Evolutionary conservation across 1,140 invertebrate species (phyloP).

Genomic region (Brachionus plicatilis): DNA sequence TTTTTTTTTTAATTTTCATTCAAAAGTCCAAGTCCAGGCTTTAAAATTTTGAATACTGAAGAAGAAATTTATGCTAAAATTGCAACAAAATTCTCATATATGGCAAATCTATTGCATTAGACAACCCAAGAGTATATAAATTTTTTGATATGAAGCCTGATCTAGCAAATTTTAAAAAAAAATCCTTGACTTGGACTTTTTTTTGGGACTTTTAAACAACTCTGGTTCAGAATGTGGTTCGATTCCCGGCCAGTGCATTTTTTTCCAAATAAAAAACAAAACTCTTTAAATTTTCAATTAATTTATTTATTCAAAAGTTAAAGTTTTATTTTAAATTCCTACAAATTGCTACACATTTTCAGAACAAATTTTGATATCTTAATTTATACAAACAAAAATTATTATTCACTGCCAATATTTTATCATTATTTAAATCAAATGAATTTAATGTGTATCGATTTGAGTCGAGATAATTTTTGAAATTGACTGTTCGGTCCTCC

Average conservation of each 20-base stretch:
- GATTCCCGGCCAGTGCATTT: background rate
- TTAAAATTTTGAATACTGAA: too few relatives aligned
- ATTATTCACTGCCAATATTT: constrained; percentile 12
- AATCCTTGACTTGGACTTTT: too few relatives aligned
- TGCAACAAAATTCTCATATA: too few relatives aligned
- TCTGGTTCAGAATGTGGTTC: too few relatives aligned
- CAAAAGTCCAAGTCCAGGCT: too few relatives aligned
- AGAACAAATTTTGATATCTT: constrained; percentile 17
- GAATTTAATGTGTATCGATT: constrained; percentile 1
- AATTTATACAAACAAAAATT: constrained; percentile 17
- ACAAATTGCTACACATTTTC: background rate
- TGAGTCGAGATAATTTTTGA: background rate
- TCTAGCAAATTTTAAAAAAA: too few relatives aligned
- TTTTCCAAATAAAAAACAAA: background rate
- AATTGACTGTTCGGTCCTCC: background rate
- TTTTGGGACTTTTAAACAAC: too few relatives aligned
- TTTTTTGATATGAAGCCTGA: too few relatives aligned
- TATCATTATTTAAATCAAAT: constrained; percentile 27
- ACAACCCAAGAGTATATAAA: too few relatives aligned
- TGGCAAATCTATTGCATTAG: too few relatives aligned
- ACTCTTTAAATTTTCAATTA: background rate
- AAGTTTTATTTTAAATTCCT: background rate
- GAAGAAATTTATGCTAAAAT: too few relatives aligned
- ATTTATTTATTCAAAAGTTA: background rate
- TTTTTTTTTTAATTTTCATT: too few relatives aligned